phyloP scores from a whole-genome alignment of 2,113 vertebrate species.

The Astur gentilis region DNA sequence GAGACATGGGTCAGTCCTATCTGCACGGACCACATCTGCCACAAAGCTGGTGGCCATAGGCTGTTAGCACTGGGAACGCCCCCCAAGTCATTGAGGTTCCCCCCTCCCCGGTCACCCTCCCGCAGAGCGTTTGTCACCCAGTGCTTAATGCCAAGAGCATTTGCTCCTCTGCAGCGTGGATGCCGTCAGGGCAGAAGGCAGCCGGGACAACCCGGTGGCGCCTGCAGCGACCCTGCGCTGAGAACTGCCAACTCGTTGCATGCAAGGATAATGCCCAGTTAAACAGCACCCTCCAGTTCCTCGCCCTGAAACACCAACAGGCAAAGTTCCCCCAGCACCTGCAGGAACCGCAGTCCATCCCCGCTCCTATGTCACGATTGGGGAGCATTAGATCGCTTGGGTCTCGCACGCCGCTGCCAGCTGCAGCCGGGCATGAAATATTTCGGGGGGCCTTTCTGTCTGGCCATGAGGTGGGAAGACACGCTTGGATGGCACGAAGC shows the following conservation, averaged over 20 bases:
- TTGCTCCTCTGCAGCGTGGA: background rate
- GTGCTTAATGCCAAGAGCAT: background rate
- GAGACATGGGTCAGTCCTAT: background rate
- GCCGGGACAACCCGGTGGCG: rapidly evolving
- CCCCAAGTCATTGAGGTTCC: background rate
- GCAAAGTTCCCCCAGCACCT: background rate
- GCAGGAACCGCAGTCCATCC: background rate
- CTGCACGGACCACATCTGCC: background rate
- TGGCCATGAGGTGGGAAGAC: background rate
- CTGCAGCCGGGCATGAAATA: background rate
- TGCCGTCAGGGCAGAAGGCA: background rate
- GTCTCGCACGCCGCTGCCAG: background rate
- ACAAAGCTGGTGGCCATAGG: background rate
- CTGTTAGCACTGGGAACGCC: background rate
- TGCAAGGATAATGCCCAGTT: background rate
- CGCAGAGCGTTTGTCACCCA: background rate
- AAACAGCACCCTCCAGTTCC: background rate
- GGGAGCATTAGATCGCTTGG: rapidly evolving
- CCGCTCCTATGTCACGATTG: rapidly evolving
- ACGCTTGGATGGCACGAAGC: background rate
- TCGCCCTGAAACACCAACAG: rapidly evolving
- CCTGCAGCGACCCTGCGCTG: background rate
- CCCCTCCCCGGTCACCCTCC: background rate
- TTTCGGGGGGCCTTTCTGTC: rapidly evolving
- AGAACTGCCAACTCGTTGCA: background rate